Evolutionary conservation across 1,140 invertebrate species (phyloP), one percentile per base, ranked within the genome.

Genomic region (Nilaparvata lugens): DNA sequence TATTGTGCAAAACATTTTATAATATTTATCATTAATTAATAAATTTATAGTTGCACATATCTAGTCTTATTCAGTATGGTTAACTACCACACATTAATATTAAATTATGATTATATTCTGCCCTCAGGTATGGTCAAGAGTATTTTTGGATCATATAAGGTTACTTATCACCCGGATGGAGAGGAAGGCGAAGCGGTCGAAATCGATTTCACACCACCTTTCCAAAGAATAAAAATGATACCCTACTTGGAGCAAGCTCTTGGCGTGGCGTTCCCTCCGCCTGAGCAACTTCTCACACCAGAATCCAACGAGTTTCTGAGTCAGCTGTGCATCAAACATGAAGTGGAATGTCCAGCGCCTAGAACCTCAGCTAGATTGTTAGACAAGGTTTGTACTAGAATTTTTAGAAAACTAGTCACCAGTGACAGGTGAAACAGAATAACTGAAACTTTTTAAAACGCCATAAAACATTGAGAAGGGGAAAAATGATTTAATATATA

Each of bases 131-230:
- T 90, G 81, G 86, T 89, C 0, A 86, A 84, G 65, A 72, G 73
- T 56, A 77, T 90, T 57, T 77, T 76, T 65, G 87, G 87, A 9
- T 76, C 78, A 0, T 84, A 88, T 71, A 85, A 85, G 69, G 73
- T 99, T 11, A 86, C 82, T 67, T 99, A 95, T 70, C 95, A 97
- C 75, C 95, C 95, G 0, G 89, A 97, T 67, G 95, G 95, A 0
- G 84, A 85, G 0, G 91, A 93, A 7, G 79, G 77, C 6, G 70
- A 73, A 51, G 84, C 82, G 19, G 78, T 88, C 4, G 90, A 95
- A 73, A 85, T 99, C 56, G 96, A 99, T 73, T 99, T 98, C 71
- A 97, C 94, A 18, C 97, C 97, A 52, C 97, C 97, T 14, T 99
- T 98, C 75, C 90, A 85, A 66, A 78, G 93, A 64, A 76, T 99